Conservation (phyloP, 1,140 invertebrate species). For the Anagrus nilaparvatae region DNA sequence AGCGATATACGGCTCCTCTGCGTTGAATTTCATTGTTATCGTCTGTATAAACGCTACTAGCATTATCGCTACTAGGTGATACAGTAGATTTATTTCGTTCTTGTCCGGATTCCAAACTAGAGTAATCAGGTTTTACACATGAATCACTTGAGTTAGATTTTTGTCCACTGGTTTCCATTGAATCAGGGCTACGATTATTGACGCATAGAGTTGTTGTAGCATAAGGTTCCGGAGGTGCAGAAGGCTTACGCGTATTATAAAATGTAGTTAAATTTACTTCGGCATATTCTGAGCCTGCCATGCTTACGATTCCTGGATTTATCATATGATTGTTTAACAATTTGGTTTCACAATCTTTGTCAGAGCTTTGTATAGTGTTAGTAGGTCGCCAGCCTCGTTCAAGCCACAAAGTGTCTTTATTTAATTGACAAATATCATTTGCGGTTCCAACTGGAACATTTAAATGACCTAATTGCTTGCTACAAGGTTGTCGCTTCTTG, state of each 20-base stretch:
- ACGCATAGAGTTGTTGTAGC: conserved; percentile 67
- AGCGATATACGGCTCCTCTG: conserved; percentile 25
- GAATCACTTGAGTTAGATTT: conserved; percentile 43
- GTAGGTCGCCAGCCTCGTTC: conserved; percentile 62
- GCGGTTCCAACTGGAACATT: conserved; percentile 56
- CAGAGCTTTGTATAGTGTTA: conserved; percentile 40
- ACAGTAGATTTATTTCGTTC: conserved; percentile 39
- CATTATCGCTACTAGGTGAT: conserved; percentile 39
- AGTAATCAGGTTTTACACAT: conserved; percentile 43
- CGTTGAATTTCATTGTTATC: conserved; percentile 34
- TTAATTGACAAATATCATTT: conserved; percentile 48
- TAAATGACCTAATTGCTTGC: conserved; percentile 53
- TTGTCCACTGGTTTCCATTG: conserved; percentile 39
- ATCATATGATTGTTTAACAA: conserved; percentile 49
- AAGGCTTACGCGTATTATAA: conserved; percentile 59
- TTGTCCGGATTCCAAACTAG: conserved; percentile 39
- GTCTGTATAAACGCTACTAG: conserved; percentile 40
- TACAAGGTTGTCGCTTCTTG: conserved; percentile 48
- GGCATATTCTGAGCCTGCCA: conserved; percentile 58
- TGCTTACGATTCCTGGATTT: conserved; percentile 40
- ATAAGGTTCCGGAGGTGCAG: conserved; percentile 65
- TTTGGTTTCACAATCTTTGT: conserved; percentile 56
- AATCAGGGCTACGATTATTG: conserved; percentile 39
- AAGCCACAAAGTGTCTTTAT: conserved; percentile 66
- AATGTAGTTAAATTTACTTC: conserved; percentile 75